Conservation (phyloP, 2,797 vertebrate species). For the Arctocebus calabarensis region DNA sequence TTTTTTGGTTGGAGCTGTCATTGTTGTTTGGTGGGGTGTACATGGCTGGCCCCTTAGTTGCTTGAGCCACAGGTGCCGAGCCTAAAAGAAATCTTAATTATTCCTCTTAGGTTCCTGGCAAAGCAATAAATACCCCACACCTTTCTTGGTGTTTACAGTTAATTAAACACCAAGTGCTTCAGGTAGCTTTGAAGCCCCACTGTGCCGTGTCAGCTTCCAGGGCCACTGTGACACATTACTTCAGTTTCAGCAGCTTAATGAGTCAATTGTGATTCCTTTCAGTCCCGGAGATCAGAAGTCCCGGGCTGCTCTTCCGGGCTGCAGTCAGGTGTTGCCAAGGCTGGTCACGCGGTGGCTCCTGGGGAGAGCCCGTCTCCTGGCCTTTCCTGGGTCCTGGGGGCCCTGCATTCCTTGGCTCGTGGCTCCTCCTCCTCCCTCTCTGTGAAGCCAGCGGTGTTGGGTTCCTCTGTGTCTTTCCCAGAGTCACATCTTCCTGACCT, state of each 20-base stretch:
- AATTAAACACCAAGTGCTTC: background rate
- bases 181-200: background rate
- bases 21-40: too few species aligned
- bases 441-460: rapidly evolving
- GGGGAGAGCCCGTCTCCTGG: background rate
- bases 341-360: background rate
- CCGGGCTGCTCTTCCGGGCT: rapidly evolving
- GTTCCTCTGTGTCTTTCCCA: background rate
- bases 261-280: rapidly evolving
- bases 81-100: background rate
- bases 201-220: rapidly evolving
- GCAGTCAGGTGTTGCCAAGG: background rate
- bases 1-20: too few species aligned
- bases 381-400: background rate
- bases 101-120: background rate
- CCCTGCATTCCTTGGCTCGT: rapidly evolving
- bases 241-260: rapidly evolving
- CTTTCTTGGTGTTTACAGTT: background rate
- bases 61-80: too few species aligned
- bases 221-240: background rate
- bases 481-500: too few species aligned
- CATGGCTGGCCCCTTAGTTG: too few species aligned
- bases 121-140: background rate
- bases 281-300: background rate
- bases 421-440: too few species aligned